Evolutionary conservation across 64 coral and sea anemone species (phyloP).

Genomic region (Porites lutea): DNA sequence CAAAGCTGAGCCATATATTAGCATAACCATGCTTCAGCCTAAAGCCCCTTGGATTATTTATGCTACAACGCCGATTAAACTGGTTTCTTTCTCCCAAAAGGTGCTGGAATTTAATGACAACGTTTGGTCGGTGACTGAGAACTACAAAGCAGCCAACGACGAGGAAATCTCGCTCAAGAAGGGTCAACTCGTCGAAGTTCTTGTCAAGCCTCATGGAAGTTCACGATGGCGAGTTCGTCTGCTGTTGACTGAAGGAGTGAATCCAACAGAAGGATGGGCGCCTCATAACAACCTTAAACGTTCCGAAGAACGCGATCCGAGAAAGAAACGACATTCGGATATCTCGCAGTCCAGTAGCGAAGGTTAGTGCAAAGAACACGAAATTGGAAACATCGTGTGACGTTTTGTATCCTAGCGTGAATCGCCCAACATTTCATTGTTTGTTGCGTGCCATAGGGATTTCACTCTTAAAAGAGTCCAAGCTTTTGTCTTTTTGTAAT

Average conservation of each 20-base stretch:
- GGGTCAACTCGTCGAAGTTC: conserved; percentile 92
- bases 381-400: background rate
- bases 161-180: conserved; percentile 97
- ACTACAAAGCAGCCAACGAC: conserved; percentile 82
- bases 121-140: conserved; percentile 92
- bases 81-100: conserved; percentile 76
- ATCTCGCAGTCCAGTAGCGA: conserved; percentile 96
- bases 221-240: conserved; percentile 93
- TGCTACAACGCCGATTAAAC: conserved; percentile 78
- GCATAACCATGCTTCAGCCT: conserved; percentile 24
- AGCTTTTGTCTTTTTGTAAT: no score
- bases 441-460: background rate
- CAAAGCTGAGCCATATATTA: background rate
- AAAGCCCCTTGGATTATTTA: conserved; percentile 64
- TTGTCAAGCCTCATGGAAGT: conserved; percentile 92
- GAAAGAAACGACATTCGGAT: conserved; percentile 87
- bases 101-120: conserved; percentile 83
- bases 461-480: background rate
- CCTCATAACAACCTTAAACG: conserved; percentile 82
- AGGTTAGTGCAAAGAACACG: conserved; percentile 62
- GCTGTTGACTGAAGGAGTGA: conserved; percentile 74
- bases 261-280: conserved; percentile 86
- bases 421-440: background rate
- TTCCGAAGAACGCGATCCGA: conserved; percentile 74
- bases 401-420: background rate